Evolutionary conservation across 2,113 vertebrate species (phyloP), one percentile per base, ranked within the genome.

Genomic region (Hiodon tergisus): DNA sequence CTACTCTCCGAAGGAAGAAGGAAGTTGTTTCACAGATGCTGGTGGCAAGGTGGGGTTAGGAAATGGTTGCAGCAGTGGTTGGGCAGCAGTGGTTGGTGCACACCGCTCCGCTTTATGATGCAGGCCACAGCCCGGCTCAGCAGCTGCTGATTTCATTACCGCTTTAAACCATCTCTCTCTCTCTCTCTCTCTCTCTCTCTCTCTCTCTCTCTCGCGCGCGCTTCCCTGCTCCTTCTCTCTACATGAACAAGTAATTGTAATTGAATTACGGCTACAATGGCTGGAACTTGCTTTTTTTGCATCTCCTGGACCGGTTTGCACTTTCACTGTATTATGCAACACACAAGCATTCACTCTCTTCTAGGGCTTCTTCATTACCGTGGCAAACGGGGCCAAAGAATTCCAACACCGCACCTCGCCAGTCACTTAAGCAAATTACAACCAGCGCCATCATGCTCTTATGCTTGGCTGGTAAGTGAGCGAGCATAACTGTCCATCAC

Each of bases 131-230:
- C 77, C 83, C 86, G 86, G 86, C 75, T 88, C 86, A 89, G 85
- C 82, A 69, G 82, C 75, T 79, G 76, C 77, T 81, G 78, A 85
- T 89, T 88, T 81, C 78, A 87, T 88, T 86, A 88, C 81, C 82
- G 75, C 79, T 47, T 54, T 31, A 31, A 31, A 31, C 31, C 31
- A 31, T 31, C 31, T 31, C 31, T 31, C 31, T 5, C 57, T 57
- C 63, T 73, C 69, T 61, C 31, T 5, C 57, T 57, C 63, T 73
- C 69, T 61, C 52, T 9, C 50, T 66, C 67, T 63, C 31, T 31
- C 31, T 31, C 31, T 31, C 31, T 31, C 31, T 31, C 31, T 31
- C 31, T 31, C 31, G 31, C n/a, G n/a, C n/a, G n/a, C n/a, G n/a
- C 31, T 31, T 31, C 31, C 31, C 31, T 31, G 31, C 31, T 31